Evolutionary conservation across 2,113 vertebrate genomes (phyloP).

Genomic region (Calyptommatus sinebrachiatus): DNA sequence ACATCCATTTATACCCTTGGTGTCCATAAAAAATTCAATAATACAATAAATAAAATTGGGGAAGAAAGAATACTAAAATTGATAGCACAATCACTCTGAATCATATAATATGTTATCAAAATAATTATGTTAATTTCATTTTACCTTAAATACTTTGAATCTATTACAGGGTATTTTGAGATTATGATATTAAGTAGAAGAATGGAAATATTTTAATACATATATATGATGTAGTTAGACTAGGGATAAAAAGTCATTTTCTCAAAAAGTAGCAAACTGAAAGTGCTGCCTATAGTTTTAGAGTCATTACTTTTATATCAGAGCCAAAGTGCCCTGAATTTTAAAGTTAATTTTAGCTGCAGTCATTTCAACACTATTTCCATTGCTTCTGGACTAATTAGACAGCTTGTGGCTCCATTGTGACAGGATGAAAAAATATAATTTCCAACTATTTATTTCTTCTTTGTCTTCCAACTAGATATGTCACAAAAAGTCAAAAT

Average conservation of each 20-base stretch:
- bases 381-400: slow-evolving; percentile 26
- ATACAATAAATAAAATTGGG: too few species aligned
- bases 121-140: too few species aligned
- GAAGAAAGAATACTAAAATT: too few species aligned
- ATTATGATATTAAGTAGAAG: too few species aligned
- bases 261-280: neutral
- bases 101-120: too few species aligned
- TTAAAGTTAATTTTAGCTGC: slow-evolving; percentile 8
- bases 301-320: neutral
- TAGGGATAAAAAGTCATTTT: neutral
- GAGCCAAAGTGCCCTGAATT: slow-evolving; percentile 2
- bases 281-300: neutral
- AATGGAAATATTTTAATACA: too few species aligned
- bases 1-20: too few species aligned
- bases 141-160: too few species aligned
- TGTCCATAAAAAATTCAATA: too few species aligned
- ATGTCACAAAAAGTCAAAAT: slow-evolving; percentile 40
- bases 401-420: neutral
- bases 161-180: too few species aligned
- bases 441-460: slow-evolving; percentile 27
- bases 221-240: neutral
- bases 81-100: too few species aligned
- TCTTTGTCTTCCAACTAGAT: neutral
- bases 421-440: slow-evolving; percentile 35
- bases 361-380: slow-evolving; percentile 13